Conservation (phyloP, 2,797 vertebrate species). For the Pelobates cultripes region DNA sequence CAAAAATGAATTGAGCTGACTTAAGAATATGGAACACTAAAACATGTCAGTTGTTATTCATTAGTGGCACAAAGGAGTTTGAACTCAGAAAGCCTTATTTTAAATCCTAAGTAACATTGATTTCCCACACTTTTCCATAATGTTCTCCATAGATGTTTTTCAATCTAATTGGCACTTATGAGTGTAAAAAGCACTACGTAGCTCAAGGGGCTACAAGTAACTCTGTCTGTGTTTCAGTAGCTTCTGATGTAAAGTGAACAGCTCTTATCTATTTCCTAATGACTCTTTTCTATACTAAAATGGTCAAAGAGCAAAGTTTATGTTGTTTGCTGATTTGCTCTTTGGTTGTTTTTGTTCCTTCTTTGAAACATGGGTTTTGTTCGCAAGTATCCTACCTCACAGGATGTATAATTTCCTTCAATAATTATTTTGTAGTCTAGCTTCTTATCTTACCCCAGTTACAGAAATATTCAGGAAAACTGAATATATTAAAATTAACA, state of each 20-base stretch:
- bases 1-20: constrained; percentile 34
- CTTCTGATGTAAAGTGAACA: constrained; percentile 55
- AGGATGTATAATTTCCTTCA: too few relatives aligned
- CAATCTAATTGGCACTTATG: constrained; percentile 67
- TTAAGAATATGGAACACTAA: constrained; percentile 22
- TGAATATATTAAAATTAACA: too few relatives aligned
- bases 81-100: constrained; percentile 26
- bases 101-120: constrained; percentile 54
- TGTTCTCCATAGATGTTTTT: constrained; percentile 60
- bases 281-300: constrained; percentile 46
- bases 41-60: constrained; percentile 32
- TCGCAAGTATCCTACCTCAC: too few relatives aligned
- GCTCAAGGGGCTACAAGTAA: constrained; percentile 25
- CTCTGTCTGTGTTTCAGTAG: constrained; percentile 57
- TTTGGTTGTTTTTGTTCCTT: constrained; percentile 57
- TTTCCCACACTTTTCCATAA: constrained; percentile 50
- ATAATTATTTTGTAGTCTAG: too few relatives aligned
- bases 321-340: constrained; percentile 1
- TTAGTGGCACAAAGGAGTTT: constrained; percentile 42
- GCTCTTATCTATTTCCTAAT: constrained; percentile 30
- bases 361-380: neutral
- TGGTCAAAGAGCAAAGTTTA: constrained; percentile 51
- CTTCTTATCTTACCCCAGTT: too few relatives aligned
- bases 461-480: too few relatives aligned
- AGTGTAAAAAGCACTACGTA: constrained; percentile 57